These are phyloP conservation scores for Turritopsis dohrnii DNA, from an alignment of 30 jellyfish, hydroid and myxozoan genomes.

Conservation along the genomic window DNA sequence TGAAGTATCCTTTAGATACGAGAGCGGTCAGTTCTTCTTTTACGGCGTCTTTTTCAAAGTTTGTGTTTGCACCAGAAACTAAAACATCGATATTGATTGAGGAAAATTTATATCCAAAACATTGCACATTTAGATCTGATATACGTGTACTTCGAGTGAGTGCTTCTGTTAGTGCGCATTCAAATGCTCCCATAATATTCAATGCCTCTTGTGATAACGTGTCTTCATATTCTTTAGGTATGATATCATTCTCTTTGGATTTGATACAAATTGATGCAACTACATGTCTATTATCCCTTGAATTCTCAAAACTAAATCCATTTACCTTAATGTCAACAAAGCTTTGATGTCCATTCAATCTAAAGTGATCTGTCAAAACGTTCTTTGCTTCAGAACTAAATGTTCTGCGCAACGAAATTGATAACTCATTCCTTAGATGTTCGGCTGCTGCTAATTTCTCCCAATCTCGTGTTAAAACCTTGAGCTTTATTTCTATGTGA, in stretches of 20 bases:
- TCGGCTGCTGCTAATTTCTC: background rate
- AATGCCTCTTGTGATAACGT: background rate
- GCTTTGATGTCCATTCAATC: background rate
- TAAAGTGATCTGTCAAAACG: background rate
- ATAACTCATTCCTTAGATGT: background rate
- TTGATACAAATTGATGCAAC: background rate
- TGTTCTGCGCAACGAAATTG: background rate
- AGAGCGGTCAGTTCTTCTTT: background rate
- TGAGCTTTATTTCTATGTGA: background rate
- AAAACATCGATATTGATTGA: background rate
- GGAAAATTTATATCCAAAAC: background rate
- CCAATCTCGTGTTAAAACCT: background rate
- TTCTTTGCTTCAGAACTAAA: background rate
- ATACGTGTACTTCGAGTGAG: background rate
- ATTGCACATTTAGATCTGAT: background rate
- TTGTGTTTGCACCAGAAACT: background rate
- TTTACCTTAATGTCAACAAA: background rate
- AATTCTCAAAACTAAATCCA: background rate
- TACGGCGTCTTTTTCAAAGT: background rate
- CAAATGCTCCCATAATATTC: background rate
- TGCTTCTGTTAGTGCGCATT: background rate
- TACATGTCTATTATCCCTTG: background rate
- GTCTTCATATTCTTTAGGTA: background rate
- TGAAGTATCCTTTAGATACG: background rate
- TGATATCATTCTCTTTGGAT: background rate